Evolutionary conservation across 1,140 invertebrate genomes (phyloP), one percentile per base, ranked within the genome.

Genomic region (Maniola jurtina): DNA sequence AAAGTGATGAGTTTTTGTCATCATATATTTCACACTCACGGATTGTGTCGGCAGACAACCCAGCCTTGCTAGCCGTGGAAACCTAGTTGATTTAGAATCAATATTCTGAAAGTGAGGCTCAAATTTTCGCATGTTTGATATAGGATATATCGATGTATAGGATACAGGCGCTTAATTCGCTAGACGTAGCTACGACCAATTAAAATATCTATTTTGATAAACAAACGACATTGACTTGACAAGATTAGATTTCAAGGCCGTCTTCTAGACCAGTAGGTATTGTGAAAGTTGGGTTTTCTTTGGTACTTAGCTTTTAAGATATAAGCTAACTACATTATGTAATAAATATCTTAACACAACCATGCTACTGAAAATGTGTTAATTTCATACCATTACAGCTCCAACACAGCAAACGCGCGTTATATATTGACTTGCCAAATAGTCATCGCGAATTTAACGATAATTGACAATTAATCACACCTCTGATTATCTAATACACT

Each of bases 161-260:
- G 9, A 45, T 45, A 45, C 10, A 13, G 13, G 38, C 38, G 38
- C 38, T 11, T 3, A 38, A 38, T 38, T 11, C 38, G 6, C 38
- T 14, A 48, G 45, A 54, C 50, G 13, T 35, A 54, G 16, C 15
- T 55, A 55, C 54, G 13, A 55, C 54, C 14, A 58, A 52, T 47
- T 60, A 62, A 58, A 58, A 66, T 66, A 71, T 66, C 69, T 75
- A 77, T 75, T 80, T 82, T 81, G 79, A 86, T 83, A 83, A 86
- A 80, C 78, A 81, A 81, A 82, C 75, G 83, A 83, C 84, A 87
- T 85, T 89, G 84, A 86, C 81, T 84, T 84, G 79, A 84, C 86
- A 84, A 88, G 84, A 89, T 89, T 89, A 89, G 84, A 87, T 76
- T 25, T 86, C 87, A 89, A 89, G 87, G 87, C 80, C 87, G 83